Conservation (phyloP, 2,113 vertebrate species). For the Neodon shergylaensis region DNA sequence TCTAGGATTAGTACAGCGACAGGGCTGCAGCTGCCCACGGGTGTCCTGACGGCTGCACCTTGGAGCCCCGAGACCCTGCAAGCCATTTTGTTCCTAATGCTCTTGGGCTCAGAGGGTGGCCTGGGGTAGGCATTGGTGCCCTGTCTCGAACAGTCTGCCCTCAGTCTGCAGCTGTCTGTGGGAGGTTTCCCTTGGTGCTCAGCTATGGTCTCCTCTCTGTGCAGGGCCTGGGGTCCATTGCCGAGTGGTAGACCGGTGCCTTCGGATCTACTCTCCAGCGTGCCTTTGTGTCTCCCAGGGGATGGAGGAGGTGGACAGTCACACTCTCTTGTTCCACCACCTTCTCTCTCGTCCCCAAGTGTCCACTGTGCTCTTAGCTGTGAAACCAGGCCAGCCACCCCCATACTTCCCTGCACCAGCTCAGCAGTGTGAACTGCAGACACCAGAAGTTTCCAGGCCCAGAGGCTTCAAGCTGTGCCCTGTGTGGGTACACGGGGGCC, state of each 20-base stretch:
- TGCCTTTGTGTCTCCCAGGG: not conserved
- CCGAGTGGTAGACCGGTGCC: not conserved
- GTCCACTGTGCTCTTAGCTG: conserved; percentile 28
- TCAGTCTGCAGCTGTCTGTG: not conserved
- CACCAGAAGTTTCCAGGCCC: not conserved
- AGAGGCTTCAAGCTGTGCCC: not conserved
- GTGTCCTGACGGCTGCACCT: not conserved
- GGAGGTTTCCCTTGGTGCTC: not conserved
- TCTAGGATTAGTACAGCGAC: not conserved
- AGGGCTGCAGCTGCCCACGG: not conserved
- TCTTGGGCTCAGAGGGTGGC: not conserved
- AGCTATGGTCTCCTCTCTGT: not conserved
- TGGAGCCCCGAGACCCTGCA: not conserved
- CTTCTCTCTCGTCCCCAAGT: not conserved
- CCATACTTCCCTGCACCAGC: not conserved
- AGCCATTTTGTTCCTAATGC: not conserved
- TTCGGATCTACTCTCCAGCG: not conserved
- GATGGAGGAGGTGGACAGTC: not conserved
- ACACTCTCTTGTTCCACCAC: rapidly evolving
- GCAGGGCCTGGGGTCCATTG: not conserved
- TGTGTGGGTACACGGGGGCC: not conserved
- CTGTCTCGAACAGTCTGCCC: not conserved
- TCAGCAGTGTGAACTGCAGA: not conserved
- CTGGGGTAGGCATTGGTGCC: too few species aligned
- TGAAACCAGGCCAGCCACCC: conserved; percentile 42